phyloP scores from a whole-genome alignment of 1,140 invertebrate species.

The Drosophila arizonae region DNA sequence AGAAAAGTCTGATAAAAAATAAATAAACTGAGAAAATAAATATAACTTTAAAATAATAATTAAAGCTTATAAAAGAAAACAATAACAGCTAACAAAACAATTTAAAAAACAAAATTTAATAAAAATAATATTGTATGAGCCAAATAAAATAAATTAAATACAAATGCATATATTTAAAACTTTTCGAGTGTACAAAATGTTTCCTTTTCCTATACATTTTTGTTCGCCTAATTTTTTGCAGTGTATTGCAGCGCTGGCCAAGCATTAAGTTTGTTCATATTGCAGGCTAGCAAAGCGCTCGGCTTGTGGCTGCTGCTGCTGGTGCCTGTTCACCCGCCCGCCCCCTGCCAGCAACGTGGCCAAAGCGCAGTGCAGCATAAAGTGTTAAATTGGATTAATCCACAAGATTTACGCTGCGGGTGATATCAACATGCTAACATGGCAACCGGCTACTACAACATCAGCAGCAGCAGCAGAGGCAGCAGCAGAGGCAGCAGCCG shows the following conservation, averaged over 20 bases:
- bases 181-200: no score
- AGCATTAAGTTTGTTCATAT: conserved; percentile 48
- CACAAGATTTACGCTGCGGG: conserved; percentile 82
- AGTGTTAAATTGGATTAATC: conserved; percentile 83
- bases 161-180: no score
- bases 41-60: no score
- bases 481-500: conserved; percentile 3
- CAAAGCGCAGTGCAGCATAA: conserved; percentile 80
- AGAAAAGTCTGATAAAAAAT: no score
- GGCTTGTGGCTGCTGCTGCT: conserved; percentile 20
- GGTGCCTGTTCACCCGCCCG: background rate
- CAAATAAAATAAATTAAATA: no score
- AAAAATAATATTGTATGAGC: no score
- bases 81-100: no score
- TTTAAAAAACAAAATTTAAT: no score
- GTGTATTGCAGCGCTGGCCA: conserved; percentile 38
- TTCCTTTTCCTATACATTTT: no score
- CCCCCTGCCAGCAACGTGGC: conserved; percentile 54
- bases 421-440: conserved; percentile 78
- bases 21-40: no score
- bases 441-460: conserved; percentile 40
- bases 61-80: no score
- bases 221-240: conserved; percentile 7
- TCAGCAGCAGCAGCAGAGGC: background rate
- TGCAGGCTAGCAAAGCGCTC: conserved; percentile 16